Base-by-base conservation (phyloP, 2,113 vertebrate species). In the Phyllostomus discolor region DNA sequence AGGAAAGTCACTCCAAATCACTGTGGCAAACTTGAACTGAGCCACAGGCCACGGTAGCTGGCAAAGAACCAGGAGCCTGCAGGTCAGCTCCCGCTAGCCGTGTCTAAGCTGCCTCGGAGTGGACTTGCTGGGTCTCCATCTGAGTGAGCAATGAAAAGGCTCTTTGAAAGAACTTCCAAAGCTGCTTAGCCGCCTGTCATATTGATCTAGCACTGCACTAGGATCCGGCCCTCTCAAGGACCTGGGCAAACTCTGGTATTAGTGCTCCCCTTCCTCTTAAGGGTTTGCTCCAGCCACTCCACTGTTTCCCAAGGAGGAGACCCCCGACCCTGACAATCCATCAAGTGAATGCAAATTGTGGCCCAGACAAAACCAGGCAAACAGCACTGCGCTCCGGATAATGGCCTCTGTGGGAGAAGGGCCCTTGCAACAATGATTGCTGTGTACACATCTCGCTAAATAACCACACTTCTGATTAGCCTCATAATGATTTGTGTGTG, bases 341-440 rank as follows among this genome's bases (percentile, higher is more conserved):
- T 98, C 98, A 98, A 99, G 98, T 97, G 98, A 98, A 98, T 99
- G 98, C 98, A 99, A 99, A 99, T 98, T 97, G 98, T 35, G 97
- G 98, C 96, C 97, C 92, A 98, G 98, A 99, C 99, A 99, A 99
- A 99, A 98, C 98, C 98, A 98, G 98, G 98, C 99, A 99, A 99
- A 99, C 98, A 99, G 98, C 98, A 95, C 97, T 96, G 97, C 96
- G 98, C 98, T 98, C 98, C 89, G 96, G 98, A 99, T 98, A 98
- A 98, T 98, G 98, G 98, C 97, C 98, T 98, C 97, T 95, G 96
- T 93, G 97, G 97, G 97, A 98, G 98, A 97, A 98, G 98, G 97
- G 98, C 95, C 96, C 98, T 98, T 95, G 96, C 93, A 94, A 97
- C 98, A 98, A 98, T 98, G 98, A 98, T 96, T 97, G 97, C 98